Conservation (phyloP, 1,140 invertebrate genomes). For the Drepana arcuata region DNA sequence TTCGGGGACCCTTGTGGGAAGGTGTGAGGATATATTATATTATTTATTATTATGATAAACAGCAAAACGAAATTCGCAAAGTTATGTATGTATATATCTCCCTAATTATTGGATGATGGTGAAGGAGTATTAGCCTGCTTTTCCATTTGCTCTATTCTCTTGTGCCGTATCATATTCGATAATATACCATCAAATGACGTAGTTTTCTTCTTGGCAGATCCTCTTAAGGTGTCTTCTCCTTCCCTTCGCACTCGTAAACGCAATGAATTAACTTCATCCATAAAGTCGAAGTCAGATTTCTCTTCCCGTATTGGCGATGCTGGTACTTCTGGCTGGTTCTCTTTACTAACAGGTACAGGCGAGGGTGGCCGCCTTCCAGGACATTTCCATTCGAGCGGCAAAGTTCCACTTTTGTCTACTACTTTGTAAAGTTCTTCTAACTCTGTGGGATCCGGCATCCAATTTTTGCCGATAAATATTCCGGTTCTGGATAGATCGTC, state of each 20-base stretch:
- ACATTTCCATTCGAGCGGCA: slow-evolving; percentile 76
- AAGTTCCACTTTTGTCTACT: slow-evolving; percentile 70
- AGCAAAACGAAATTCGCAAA: too few species aligned
- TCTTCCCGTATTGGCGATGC: slow-evolving; percentile 71
- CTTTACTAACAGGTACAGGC: slow-evolving; percentile 56
- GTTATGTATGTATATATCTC: too few species aligned
- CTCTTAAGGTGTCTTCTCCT: slow-evolving; percentile 76
- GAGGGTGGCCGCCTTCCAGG: slow-evolving; percentile 75
- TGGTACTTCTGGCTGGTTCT: slow-evolving; percentile 51
- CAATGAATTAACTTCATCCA: slow-evolving; percentile 80
- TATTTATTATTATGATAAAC: too few species aligned
- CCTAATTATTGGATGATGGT: slow-evolving; percentile 21
- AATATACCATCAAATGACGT: slow-evolving; percentile 82
- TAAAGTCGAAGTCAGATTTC: slow-evolving; percentile 82
- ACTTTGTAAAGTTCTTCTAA: slow-evolving; percentile 73
- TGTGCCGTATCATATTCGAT: slow-evolving; percentile 81
- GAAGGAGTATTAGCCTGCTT: slow-evolving; percentile 50
- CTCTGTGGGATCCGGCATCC: slow-evolving; percentile 66
- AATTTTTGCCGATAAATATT: slow-evolving; percentile 45
- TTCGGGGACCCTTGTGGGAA: too few species aligned
- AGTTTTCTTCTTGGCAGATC: slow-evolving; percentile 83
- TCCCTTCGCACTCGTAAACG: slow-evolving; percentile 75
- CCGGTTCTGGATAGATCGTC: slow-evolving; percentile 69
- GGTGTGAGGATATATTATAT: too few species aligned
- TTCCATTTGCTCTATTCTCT: slow-evolving; percentile 75